Evolutionary conservation across 2,113 vertebrate species (phyloP).

Genomic region (Bostrychus sinensis): DNA sequence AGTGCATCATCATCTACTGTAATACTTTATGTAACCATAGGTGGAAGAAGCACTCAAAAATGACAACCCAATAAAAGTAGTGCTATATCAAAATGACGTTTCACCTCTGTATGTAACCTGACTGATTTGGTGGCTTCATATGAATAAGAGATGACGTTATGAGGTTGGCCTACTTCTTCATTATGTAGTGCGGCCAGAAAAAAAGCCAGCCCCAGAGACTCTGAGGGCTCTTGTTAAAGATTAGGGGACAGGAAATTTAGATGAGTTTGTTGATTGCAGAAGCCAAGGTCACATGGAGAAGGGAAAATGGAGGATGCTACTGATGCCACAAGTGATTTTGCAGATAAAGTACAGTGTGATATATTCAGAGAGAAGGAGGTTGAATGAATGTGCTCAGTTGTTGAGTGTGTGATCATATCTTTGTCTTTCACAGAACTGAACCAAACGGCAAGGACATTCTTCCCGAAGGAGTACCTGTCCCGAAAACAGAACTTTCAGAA

Average conservation of each 20-base stretch:
- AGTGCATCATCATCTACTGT: neutral
- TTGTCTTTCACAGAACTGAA: slow-evolving; percentile 67
- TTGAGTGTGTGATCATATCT: slow-evolving; percentile 5
- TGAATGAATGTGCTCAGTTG: slow-evolving; percentile 4
- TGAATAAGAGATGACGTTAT: slow-evolving; percentile 62
- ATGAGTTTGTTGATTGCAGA: slow-evolving; percentile 66
- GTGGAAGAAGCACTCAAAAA: too few species aligned
- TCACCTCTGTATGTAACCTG: too few species aligned
- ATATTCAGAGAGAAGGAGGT: slow-evolving; percentile 10
- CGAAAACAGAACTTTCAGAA: slow-evolving; percentile 79
- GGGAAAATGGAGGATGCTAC: slow-evolving; percentile 22
- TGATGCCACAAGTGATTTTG: slow-evolving; percentile 16
- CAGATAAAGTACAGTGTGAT: slow-evolving; percentile 38
- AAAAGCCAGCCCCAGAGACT: slow-evolving; percentile 27
- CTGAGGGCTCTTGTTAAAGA: slow-evolving; percentile 61
- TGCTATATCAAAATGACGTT: too few species aligned
- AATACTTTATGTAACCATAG: slow-evolving; percentile 30
- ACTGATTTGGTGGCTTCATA: neutral
- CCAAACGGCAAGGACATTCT: slow-evolving; percentile 70
- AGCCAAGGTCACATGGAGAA: slow-evolving; percentile 56
- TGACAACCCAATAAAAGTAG: neutral
- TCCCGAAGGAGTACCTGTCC: slow-evolving; percentile 77
- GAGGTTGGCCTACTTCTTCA: slow-evolving; percentile 56
- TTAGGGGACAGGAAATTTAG: slow-evolving; percentile 54
- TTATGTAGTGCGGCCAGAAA: slow-evolving; percentile 9